Evolutionary conservation across 2,888 invertebrate genomes (phyloP).

Genomic region (Mycalesis mineus): DNA sequence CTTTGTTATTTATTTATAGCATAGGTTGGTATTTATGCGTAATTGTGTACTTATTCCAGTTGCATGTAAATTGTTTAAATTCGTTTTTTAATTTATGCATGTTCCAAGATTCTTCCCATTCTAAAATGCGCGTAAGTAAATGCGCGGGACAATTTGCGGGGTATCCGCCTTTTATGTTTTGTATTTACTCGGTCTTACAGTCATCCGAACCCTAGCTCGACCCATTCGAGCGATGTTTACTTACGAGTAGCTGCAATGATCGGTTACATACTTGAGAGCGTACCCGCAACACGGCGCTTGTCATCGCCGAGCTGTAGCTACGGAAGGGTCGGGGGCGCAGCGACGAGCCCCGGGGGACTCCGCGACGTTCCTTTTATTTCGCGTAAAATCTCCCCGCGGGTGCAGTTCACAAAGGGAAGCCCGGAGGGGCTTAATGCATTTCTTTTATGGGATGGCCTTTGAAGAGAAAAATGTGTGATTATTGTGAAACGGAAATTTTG

Average conservation of each 20-base stretch:
- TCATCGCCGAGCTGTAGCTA: constrained; percentile 42
- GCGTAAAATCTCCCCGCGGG: not conserved
- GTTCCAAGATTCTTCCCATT: no score
- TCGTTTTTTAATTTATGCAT: no score
- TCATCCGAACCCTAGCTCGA: no score
- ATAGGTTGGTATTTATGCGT: no score
- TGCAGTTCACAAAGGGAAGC: constrained; percentile 29
- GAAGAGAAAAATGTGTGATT: constrained; percentile 18
- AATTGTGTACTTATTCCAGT: no score
- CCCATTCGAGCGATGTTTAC: no score
- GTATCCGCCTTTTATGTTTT: not conserved
- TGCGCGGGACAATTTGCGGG: no score
- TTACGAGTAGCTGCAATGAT: not conserved
- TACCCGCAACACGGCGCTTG: not conserved
- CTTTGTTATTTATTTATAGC: no score
- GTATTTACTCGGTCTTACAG: not conserved
- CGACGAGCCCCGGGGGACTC: constrained; percentile 46
- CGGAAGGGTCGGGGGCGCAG: constrained; percentile 38
- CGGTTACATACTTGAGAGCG: not conserved
- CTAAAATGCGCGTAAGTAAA: no score
- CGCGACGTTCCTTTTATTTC: constrained; percentile 35
- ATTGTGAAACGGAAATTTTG: not conserved
- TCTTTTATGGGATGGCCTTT: constrained; percentile 40
- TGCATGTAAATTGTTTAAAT: no score
- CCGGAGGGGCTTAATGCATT: constrained; percentile 45